phyloP scores from a whole-genome alignment of 64 coral and sea anemone species.

The Cladopsammia gracilis region DNA sequence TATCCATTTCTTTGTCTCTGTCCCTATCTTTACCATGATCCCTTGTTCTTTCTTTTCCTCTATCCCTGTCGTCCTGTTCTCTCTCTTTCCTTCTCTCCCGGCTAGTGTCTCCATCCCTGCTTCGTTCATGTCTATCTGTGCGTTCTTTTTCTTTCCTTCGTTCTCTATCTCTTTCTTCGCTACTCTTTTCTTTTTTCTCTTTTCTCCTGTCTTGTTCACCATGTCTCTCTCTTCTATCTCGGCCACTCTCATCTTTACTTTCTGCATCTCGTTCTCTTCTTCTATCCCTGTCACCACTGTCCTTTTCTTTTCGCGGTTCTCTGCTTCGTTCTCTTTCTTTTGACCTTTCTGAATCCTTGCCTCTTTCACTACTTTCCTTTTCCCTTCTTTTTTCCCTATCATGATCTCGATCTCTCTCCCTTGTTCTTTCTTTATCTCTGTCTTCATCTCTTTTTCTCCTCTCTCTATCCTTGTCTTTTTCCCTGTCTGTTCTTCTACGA shows the following conservation, averaged over 20 bases:
- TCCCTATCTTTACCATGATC: conserved; percentile 23
- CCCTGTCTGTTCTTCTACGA: conserved; percentile 32
- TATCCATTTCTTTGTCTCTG: neutral
- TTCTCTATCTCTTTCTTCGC: conserved; percentile 46
- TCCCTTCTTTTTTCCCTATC: neutral
- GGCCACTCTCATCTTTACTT: neutral
- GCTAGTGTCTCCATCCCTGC: conserved; percentile 33
- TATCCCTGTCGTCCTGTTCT: neutral
- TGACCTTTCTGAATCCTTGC: neutral
- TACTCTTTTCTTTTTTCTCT: conserved; percentile 11
- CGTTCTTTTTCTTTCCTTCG: conserved; percentile 46
- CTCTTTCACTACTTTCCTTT: neutral
- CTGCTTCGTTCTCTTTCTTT: conserved; percentile 3
- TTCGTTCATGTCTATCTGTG: neutral
- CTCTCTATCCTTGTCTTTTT: conserved; percentile 16
- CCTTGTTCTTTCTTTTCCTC: neutral
- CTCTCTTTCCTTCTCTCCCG: conserved; percentile 17
- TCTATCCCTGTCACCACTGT: neutral
- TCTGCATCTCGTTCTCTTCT: neutral
- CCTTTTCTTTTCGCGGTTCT: conserved; percentile 3
- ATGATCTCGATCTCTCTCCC: conserved; percentile 3
- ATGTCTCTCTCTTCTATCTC: neutral
- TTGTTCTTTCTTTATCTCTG: conserved; percentile 6
- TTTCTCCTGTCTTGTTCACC: conserved; percentile 19
- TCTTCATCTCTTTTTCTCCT: conserved; percentile 31